A percentile compares a stretch with the other conserved stretches of the same genome.
Evolutionary conservation across 2,888 invertebrate genomes (phyloP).

Genomic region (Scaptomyza reducta): DNA sequence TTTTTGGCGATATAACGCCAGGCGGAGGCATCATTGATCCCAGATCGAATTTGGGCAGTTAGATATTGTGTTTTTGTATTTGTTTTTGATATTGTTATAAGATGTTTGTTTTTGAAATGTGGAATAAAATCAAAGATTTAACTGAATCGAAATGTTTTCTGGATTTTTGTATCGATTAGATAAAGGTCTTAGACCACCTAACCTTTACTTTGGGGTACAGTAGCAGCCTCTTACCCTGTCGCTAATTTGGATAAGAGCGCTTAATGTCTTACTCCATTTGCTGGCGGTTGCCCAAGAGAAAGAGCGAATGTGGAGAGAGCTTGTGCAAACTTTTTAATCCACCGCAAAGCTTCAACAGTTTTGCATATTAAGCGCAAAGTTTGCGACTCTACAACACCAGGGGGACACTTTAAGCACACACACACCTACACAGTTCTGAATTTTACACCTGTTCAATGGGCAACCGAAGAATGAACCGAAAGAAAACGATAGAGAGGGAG

Average conservation of each 20-base stretch:
- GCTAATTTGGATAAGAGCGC: conserved; percentile 68
- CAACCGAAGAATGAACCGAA: conserved; percentile 30
- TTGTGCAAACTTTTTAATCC: conserved; percentile 81
- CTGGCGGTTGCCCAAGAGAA: conserved; percentile 22
- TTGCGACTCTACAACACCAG: conserved; percentile 67
- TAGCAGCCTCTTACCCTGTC: conserved; percentile 39
- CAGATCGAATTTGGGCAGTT: conserved; percentile 41
- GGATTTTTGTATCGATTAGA: neutral
- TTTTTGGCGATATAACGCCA: conserved; percentile 34
- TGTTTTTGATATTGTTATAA: conserved; percentile 3
- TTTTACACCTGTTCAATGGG: conserved; percentile 74
- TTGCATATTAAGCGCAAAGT: conserved; percentile 79
- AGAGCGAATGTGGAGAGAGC: conserved; percentile 16
- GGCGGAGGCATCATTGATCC: conserved; percentile 59
- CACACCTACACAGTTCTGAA: conserved; percentile 24
- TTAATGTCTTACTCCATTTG: conserved; percentile 81
- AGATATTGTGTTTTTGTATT: neutral
- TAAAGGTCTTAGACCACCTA: conserved; percentile 1
- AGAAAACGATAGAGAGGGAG: neutral
- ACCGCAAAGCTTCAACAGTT: conserved; percentile 79
- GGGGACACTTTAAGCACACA: conserved; percentile 69
- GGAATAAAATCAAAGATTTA: too few relatives aligned
- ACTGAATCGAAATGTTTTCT: too few relatives aligned
- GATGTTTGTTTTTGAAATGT: too few relatives aligned
- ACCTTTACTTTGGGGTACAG: conserved; percentile 38